Conservation (phyloP, 2,113 vertebrate genomes). For the Myxocyprinus asiaticus region DNA sequence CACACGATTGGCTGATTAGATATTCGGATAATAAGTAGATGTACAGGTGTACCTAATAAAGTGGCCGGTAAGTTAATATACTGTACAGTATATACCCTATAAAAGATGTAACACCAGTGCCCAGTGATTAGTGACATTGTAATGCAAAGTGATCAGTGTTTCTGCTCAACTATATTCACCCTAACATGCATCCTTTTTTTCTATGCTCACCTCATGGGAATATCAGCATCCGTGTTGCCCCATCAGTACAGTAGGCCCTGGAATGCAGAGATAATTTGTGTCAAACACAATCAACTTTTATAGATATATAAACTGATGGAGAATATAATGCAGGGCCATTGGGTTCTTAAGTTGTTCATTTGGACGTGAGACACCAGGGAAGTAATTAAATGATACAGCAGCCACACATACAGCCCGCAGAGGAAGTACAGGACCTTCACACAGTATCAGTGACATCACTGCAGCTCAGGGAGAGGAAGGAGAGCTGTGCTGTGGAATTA, state of each 20-base stretch:
- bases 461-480: slow-evolving; percentile 22
- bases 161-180: too few relatives aligned
- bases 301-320: neutral
- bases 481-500: slow-evolving; percentile 33
- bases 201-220: neutral
- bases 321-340: neutral
- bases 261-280: neutral
- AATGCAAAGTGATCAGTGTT: too few relatives aligned
- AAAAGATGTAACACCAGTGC: too few relatives aligned
- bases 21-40: too few relatives aligned
- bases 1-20: too few relatives aligned
- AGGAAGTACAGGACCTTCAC: slow-evolving; percentile 26
- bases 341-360: neutral
- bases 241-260: neutral
- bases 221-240: too few relatives aligned
- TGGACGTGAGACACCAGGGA: neutral
- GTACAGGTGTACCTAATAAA: too few relatives aligned
- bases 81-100: too few relatives aligned
- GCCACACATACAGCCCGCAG: neutral
- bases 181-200: neutral
- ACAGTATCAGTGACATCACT: slow-evolving; percentile 26
- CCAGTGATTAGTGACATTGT: too few relatives aligned
- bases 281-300: slow-evolving; percentile 11
- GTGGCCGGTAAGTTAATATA: too few relatives aligned
- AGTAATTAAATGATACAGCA: slow-evolving; percentile 9